Conservation (phyloP, 2,888 invertebrate genomes). For the Digitonthophagus gazella region DNA sequence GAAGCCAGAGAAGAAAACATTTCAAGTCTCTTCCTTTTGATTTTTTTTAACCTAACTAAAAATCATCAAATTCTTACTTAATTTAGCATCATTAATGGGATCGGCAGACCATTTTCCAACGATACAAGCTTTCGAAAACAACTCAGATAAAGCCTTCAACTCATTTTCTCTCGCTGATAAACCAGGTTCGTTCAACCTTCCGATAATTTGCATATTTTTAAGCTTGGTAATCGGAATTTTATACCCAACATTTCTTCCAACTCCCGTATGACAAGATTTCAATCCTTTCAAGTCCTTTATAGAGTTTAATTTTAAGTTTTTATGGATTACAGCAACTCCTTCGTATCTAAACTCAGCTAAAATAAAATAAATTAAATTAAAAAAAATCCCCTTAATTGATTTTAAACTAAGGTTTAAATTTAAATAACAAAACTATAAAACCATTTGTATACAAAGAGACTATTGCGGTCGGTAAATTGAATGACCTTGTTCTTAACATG, state of each 20-base stretch:
- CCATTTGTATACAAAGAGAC: neutral
- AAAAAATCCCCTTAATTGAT: too few relatives aligned
- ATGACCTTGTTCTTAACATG: neutral
- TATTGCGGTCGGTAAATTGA: neutral
- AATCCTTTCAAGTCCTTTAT: conserved; percentile 70
- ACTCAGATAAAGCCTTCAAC: conserved; percentile 72
- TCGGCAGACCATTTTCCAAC: conserved; percentile 83
- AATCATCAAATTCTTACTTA: conserved; percentile 62
- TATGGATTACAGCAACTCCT: conserved; percentile 77
- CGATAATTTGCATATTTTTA: conserved; percentile 67
- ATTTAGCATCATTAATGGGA: conserved; percentile 64
- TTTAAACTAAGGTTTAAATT: too few relatives aligned
- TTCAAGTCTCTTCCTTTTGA: too few relatives aligned
- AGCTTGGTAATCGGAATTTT: conserved; percentile 78
- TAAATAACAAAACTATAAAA: conserved; percentile 12
- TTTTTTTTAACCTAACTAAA: too few relatives aligned
- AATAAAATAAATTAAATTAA: conserved; percentile 38
- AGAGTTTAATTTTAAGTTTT: conserved; percentile 66
- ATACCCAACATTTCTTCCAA: conserved; percentile 86
- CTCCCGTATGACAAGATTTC: conserved; percentile 84
- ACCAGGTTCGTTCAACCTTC: conserved; percentile 65
- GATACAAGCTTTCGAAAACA: conserved; percentile 81
- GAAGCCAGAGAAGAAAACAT: too few relatives aligned
- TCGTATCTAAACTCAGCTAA: conserved; percentile 78
- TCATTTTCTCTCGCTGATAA: conserved; percentile 77